Evolutionary conservation across 2,888 invertebrate species (phyloP).

Genomic region (Drosophila pseudotakahashii): DNA sequence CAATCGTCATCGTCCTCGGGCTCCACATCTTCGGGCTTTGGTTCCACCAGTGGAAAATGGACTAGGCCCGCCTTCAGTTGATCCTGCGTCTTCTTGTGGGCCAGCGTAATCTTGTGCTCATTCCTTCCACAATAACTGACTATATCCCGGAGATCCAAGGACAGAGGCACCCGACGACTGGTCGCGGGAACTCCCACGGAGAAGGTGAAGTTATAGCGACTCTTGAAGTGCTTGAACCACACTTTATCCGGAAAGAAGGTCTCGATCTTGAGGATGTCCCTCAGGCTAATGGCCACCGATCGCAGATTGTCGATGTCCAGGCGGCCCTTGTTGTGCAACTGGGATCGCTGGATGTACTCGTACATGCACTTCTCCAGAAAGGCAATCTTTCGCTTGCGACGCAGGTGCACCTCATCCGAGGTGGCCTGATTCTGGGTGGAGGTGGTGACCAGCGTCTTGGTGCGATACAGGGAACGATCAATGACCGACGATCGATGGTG

Average conservation of each 20-base stretch:
- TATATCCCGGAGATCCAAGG: slow-evolving; percentile 78
- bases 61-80: not conserved
- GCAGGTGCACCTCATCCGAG: slow-evolving; percentile 65
- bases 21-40: slow-evolving; percentile 23
- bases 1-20: slow-evolving; percentile 49
- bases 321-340: slow-evolving; percentile 73
- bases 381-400: slow-evolving; percentile 77
- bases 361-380: slow-evolving; percentile 80
- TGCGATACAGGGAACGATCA: slow-evolving; percentile 61
- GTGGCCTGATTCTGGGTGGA: slow-evolving; percentile 68
- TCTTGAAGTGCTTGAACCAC: slow-evolving; percentile 77
- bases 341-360: slow-evolving; percentile 81
- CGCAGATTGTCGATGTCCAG: slow-evolving; percentile 66
- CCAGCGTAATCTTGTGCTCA: slow-evolving; percentile 69
- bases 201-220: slow-evolving; percentile 64
- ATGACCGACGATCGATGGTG: not conserved
- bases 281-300: slow-evolving; percentile 66
- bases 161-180: slow-evolving; percentile 67
- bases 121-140: slow-evolving; percentile 79
- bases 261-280: slow-evolving; percentile 79
- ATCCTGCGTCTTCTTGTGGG: slow-evolving; percentile 52
- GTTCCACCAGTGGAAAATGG: not conserved
- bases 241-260: slow-evolving; percentile 76
- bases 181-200: slow-evolving; percentile 52
- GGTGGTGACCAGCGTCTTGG: slow-evolving; percentile 61